Evolutionary conservation across 2,888 invertebrate genomes (phyloP).

Genomic region (Himalopsyche kuldschensis): DNA sequence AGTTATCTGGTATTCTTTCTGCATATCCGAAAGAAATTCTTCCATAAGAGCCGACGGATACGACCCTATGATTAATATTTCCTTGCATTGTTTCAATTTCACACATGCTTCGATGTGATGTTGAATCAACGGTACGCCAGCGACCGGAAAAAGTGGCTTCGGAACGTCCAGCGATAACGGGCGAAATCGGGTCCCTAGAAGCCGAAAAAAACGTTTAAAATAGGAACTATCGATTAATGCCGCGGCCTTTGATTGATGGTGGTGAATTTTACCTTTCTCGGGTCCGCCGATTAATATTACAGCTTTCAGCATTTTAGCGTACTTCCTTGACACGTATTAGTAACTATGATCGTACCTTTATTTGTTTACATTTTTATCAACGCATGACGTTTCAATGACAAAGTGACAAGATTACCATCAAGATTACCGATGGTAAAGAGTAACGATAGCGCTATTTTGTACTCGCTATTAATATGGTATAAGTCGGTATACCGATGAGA

Average conservation of each 20-base stretch:
- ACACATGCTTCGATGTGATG: conserved; percentile 96
- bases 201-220: background rate
- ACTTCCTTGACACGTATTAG: conserved; percentile 2
- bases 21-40: conserved; percentile 85
- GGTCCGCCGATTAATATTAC: conserved; percentile 93
- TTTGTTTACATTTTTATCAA: conserved; percentile 12
- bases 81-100: conserved; percentile 75
- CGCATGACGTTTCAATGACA: background rate
- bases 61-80: conserved; percentile 92
- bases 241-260: background rate
- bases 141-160: conserved; percentile 96
- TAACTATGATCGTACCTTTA: background rate
- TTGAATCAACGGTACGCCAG: conserved; percentile 93
- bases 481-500: no score
- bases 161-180: conserved; percentile 96
- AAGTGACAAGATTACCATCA: background rate
- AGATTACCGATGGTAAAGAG: no score
- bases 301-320: conserved; percentile 70
- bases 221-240: background rate
- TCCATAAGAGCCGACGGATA: conserved; percentile 84
- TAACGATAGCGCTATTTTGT: no score
- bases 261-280: conserved; percentile 74
- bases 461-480: no score
- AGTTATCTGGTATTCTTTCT: conserved; percentile 76
- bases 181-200: conserved; percentile 90